A percentile compares a stretch with the other conserved stretches of the same genome.
Conservation (phyloP, 2,113 vertebrate genomes). For the Pituophis catenifer region DNA sequence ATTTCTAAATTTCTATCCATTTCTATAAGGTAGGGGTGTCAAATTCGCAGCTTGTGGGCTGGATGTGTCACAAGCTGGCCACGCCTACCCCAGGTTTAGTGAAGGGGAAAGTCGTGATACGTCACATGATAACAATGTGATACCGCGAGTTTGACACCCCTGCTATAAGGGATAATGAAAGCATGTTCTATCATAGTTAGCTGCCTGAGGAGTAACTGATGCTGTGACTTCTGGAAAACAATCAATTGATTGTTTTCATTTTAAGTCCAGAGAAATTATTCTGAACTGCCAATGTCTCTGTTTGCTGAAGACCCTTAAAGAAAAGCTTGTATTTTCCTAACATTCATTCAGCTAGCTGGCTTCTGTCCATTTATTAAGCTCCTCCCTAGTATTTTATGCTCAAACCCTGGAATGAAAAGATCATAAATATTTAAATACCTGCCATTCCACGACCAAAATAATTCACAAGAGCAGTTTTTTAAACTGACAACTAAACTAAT, state of each 20-base stretch:
- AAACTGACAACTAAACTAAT: not conserved
- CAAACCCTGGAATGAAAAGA: conserved; percentile 44
- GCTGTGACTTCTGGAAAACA: conserved; percentile 43
- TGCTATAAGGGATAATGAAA: conserved; percentile 18
- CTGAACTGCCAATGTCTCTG: conserved; percentile 20
- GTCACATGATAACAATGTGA: too few species aligned
- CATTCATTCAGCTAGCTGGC: conserved; percentile 51
- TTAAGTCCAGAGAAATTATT: conserved; percentile 34
- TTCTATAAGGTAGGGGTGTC: too few species aligned
- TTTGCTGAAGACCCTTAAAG: conserved; percentile 41
- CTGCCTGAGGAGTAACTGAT: conserved; percentile 25
- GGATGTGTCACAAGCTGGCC: too few species aligned
- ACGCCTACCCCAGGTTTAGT: too few species aligned
- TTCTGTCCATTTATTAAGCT: conserved; percentile 60
- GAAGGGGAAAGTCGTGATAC: too few species aligned
- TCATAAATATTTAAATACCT: conserved; percentile 64
- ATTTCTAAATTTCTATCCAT: not conserved
- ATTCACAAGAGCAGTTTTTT: conserved; percentile 26
- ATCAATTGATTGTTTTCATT: conserved; percentile 41
- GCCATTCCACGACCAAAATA: conserved; percentile 41
- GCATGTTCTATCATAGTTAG: conserved; percentile 21
- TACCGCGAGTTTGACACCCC: too few species aligned
- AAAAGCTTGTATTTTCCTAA: conserved; percentile 40
- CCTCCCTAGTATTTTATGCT: conserved; percentile 44
- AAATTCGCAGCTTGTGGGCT: fast-evolving